Evolutionary conservation across 2,888 invertebrate species (phyloP).

Genomic region (Macroteleia sp.): DNA sequence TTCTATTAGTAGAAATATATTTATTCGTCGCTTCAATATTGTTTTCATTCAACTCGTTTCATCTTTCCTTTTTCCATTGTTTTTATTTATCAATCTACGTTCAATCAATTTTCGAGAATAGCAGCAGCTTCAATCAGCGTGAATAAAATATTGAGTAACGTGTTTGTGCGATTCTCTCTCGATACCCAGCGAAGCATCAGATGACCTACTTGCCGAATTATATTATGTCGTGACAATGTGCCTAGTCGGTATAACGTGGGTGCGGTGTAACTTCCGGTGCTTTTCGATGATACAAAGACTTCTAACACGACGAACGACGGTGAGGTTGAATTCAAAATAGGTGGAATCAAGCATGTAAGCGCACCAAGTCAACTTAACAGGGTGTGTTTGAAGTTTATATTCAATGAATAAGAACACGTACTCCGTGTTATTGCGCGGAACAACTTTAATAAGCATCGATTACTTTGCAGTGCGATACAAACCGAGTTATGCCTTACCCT

Average conservation of each 20-base stretch:
- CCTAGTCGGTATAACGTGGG: slow-evolving; percentile 47
- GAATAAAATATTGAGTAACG: slow-evolving; percentile 50
- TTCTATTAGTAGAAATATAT: too few species aligned
- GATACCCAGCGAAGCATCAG: slow-evolving; percentile 32
- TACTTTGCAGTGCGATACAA: neutral
- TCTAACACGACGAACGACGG: neutral
- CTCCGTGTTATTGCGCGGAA: slow-evolving; percentile 12
- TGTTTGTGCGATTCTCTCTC: slow-evolving; percentile 23
- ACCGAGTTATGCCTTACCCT: neutral
- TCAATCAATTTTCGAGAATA: too few species aligned
- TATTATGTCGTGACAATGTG: slow-evolving; percentile 51
- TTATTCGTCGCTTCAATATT: too few species aligned
- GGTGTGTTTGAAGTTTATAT: slow-evolving; percentile 35
- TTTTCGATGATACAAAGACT: slow-evolving; percentile 43
- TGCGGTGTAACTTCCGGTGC: slow-evolving; percentile 58
- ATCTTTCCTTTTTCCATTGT: too few species aligned
- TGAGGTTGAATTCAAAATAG: slow-evolving; percentile 37
- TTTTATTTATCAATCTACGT: too few species aligned
- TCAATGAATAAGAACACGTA: slow-evolving; percentile 2
- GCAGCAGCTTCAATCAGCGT: slow-evolving; percentile 39
- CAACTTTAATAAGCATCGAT: slow-evolving; percentile 29
- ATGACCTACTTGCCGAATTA: slow-evolving; percentile 58
- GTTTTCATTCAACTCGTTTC: too few species aligned
- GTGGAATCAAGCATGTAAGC: slow-evolving; percentile 20
- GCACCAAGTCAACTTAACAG: slow-evolving; percentile 15